These are phyloP conservation scores for Mesocentrotus franciscanus DNA, from an alignment of 53 echinoderm and acorn worm genomes.

Conservation along the genomic window DNA sequence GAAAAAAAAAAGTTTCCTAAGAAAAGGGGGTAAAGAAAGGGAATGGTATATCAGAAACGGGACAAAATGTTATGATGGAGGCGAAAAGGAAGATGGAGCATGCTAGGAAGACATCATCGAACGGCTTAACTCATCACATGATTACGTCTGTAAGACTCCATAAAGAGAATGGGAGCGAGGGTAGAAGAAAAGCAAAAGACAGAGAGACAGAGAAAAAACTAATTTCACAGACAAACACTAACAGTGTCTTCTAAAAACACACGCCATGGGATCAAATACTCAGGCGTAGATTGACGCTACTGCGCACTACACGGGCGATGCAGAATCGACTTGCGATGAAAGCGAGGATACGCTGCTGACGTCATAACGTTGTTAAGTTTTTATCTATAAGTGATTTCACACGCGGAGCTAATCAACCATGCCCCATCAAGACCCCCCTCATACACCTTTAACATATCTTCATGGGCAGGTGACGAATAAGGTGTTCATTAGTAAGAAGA, in stretches of 20 bases:
- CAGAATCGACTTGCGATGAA: conserved; percentile 35
- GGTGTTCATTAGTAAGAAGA: not conserved
- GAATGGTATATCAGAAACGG: not conserved
- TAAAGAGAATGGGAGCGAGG: not conserved
- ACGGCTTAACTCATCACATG: not conserved
- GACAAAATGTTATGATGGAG: not conserved
- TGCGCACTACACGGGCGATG: not conserved
- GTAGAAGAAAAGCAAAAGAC: not conserved
- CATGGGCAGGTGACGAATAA: not conserved
- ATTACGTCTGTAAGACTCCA: conserved; percentile 14
- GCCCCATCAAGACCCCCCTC: not conserved
- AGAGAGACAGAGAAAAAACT: conserved; percentile 32
- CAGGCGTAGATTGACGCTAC: not conserved
- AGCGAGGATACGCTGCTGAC: conserved; percentile 32
- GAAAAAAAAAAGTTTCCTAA: no score
- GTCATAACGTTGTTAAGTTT: conserved; percentile 29
- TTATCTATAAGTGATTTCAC: conserved; percentile 48
- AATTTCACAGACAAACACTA: conserved; percentile 65
- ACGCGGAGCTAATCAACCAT: conserved; percentile 8
- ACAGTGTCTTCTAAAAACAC: conserved; percentile 51
- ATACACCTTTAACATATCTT: not conserved
- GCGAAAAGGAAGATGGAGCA: not conserved
- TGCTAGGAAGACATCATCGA: not conserved
- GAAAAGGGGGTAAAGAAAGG: no score
- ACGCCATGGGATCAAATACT: conserved; percentile 32